These are phyloP conservation scores for Bolborhynchus lineola DNA, from an alignment of 2,113 vertebrate genomes.

Conservation along the genomic window DNA sequence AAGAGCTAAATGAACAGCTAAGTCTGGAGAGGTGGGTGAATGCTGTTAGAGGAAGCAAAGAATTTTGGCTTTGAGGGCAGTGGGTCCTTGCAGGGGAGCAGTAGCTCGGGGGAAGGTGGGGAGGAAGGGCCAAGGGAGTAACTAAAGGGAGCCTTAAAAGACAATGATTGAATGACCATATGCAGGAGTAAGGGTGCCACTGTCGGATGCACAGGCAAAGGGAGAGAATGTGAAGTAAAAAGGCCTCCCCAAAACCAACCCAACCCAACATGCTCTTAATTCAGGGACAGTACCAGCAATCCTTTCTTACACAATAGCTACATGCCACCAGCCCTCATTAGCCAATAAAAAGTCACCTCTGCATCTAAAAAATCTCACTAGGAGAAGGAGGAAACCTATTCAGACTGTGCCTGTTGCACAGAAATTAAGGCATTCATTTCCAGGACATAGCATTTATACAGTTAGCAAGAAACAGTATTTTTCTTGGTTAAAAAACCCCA, in stretches of 20 bases:
- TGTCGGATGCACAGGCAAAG: background rate
- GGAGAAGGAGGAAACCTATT: background rate
- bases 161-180: background rate
- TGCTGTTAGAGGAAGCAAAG: background rate
- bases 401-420: background rate
- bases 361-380: background rate
- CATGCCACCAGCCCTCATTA: background rate
- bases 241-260: background rate
- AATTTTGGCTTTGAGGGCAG: background rate
- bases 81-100: background rate
- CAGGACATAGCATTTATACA: background rate
- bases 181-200: background rate
- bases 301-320: background rate
- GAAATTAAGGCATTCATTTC: background rate
- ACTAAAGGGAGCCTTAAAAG: background rate
- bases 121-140: background rate
- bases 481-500: background rate
- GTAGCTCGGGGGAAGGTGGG: background rate
- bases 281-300: slow-evolving; percentile 29
- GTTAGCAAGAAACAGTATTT: background rate
- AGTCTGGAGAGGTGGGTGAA: background rate
- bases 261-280: background rate
- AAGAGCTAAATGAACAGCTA: background rate
- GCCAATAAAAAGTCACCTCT: background rate
- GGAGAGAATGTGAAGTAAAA: background rate